A percentile compares a stretch with the other conserved stretches of the same genome.
These are phyloP conservation scores for Papilio glaucus DNA, from an alignment of 1,140 invertebrate species.

Conservation along the genomic window DNA sequence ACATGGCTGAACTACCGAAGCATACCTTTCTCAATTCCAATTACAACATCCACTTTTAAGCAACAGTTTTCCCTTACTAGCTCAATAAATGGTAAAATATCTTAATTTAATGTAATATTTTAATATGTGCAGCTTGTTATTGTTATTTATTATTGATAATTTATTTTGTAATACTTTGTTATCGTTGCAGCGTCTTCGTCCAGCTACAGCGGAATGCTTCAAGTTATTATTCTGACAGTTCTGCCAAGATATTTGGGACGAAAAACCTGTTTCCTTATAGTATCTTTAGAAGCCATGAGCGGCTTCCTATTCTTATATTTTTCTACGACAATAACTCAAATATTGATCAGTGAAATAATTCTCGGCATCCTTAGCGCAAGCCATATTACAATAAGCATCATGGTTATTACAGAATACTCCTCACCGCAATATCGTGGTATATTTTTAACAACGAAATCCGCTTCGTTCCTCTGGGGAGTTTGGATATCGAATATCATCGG, in stretches of 20 bases:
- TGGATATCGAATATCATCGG: constrained; percentile 58
- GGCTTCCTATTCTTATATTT: constrained; percentile 49
- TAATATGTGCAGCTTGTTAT: not conserved
- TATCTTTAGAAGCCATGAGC: constrained; percentile 27
- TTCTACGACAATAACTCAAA: constrained; percentile 44
- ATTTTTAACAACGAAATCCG: constrained; percentile 54
- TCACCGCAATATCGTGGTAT: constrained; percentile 54
- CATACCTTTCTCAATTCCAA: too few species aligned
- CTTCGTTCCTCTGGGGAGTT: constrained; percentile 57
- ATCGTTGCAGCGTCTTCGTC: constrained; percentile 24
- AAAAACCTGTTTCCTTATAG: constrained; percentile 17
- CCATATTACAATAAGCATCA: constrained; percentile 47
- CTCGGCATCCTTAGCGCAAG: constrained; percentile 48
- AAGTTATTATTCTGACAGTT: constrained; percentile 19
- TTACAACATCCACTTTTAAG: too few species aligned
- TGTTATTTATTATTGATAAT: not conserved
- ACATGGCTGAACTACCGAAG: too few species aligned
- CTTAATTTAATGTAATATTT: not conserved
- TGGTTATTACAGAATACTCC: constrained; percentile 52
- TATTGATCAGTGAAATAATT: constrained; percentile 46
- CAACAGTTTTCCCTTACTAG: too few species aligned
- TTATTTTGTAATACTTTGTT: not conserved
- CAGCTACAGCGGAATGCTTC: constrained; percentile 27
- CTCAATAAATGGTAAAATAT: not conserved
- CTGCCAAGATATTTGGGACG: constrained; percentile 19